These are phyloP conservation scores for Trichoplusia ni DNA, from an alignment of 1,140 invertebrate genomes.

Conservation along the genomic window DNA sequence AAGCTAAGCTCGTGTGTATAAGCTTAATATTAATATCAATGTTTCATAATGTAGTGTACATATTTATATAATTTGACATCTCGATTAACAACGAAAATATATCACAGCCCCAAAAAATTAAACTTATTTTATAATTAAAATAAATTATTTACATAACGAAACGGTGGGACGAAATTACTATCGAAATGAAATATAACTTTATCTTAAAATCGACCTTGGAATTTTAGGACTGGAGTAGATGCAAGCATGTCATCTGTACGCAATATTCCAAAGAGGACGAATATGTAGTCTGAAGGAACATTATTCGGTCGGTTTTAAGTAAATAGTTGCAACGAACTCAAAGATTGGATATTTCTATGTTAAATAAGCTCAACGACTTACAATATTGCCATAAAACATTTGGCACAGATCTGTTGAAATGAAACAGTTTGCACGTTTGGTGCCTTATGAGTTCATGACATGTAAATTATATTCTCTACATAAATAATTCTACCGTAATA, in stretches of 20 bases:
- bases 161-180: not conserved
- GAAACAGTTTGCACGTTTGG: not conserved
- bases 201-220: conserved; percentile 2
- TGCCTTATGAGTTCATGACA: not conserved
- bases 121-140: conserved; percentile 14
- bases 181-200: not conserved
- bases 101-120: conserved; percentile 45
- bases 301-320: conserved; percentile 9
- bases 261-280: not conserved
- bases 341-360: not conserved
- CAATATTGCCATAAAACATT: conserved; percentile 37
- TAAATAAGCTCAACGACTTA: not conserved
- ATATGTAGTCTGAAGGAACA: not conserved
- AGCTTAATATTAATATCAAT: conserved; percentile 49
- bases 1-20: conserved; percentile 56
- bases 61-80: conserved; percentile 40
- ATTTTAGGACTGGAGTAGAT: not conserved
- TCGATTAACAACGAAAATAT: conserved; percentile 25
- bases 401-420: conserved; percentile 35
- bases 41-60: conserved; percentile 37
- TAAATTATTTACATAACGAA: not conserved
- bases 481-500: not conserved
- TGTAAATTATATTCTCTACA: not conserved
- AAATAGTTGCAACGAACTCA: not conserved
- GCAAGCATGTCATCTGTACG: not conserved